These are phyloP conservation scores for Leptinotarsa juncta DNA, from an alignment of 2,888 invertebrate genomes.

Conservation along the genomic window DNA sequence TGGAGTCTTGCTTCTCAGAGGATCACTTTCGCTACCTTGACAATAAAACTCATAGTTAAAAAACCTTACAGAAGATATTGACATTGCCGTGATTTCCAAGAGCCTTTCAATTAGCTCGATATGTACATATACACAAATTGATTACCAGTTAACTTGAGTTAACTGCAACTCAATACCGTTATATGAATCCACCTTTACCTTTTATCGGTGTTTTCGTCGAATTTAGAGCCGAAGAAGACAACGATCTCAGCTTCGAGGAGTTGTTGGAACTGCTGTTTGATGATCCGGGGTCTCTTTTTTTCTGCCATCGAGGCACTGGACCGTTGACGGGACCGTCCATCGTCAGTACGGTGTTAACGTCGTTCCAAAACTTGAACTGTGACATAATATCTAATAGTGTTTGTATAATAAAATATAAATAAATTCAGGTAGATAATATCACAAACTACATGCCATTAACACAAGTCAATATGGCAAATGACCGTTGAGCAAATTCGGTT, in stretches of 20 bases:
- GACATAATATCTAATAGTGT: conserved; percentile 70
- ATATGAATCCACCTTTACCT: conserved; percentile 50
- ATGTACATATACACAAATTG: no score
- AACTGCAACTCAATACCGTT: no score
- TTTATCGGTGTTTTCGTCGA: conserved; percentile 72
- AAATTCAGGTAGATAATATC: no score
- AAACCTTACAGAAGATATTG: no score
- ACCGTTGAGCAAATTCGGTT: neutral
- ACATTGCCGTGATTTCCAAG: no score
- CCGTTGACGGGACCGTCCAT: conserved; percentile 86
- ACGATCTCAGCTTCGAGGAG: conserved; percentile 72
- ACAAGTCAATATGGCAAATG: neutral
- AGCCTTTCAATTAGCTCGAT: no score
- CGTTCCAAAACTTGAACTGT: conserved; percentile 84
- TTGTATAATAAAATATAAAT: no score
- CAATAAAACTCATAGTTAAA: no score
- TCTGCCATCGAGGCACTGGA: conserved; percentile 83
- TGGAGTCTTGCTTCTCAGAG: conserved; percentile 71
- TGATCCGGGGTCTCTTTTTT: conserved; percentile 64
- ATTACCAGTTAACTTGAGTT: no score
- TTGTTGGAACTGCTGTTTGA: conserved; percentile 70
- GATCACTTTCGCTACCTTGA: conserved; percentile 50
- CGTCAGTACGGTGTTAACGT: conserved; percentile 80
- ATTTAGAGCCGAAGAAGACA: conserved; percentile 60
- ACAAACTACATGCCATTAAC: neutral